Conservation (phyloP, 2,113 vertebrate species). For the Tragelaphus buxtoni region DNA sequence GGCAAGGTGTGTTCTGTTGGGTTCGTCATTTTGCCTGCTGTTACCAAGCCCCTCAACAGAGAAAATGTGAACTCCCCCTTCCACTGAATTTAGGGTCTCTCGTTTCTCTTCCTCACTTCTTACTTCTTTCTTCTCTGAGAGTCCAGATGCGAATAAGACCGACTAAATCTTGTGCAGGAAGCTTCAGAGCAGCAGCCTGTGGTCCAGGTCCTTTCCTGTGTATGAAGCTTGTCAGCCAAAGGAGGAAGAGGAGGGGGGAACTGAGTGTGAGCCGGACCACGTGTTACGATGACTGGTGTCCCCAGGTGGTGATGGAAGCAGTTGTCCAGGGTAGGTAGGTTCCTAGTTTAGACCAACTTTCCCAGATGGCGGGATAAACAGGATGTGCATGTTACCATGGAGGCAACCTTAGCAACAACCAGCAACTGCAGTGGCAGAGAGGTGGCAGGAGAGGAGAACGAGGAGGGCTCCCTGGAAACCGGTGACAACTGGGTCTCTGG, state of each 20-base stretch:
- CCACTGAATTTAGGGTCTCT: background rate
- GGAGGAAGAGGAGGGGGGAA: conserved; percentile 53
- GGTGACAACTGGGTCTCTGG: conserved; percentile 78
- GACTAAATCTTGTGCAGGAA: background rate
- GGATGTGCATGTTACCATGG: conserved; percentile 84
- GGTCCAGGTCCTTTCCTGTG: background rate
- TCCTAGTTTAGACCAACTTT: conserved; percentile 80
- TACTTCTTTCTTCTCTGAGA: conserved; percentile 8
- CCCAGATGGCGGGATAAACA: conserved; percentile 79
- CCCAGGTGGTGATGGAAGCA: conserved; percentile 45
- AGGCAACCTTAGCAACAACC: conserved; percentile 81
- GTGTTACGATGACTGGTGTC: conserved; percentile 60
- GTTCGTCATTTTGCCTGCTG: conserved; percentile 53
- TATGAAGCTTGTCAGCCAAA: conserved; percentile 3
- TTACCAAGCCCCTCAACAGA: conserved; percentile 8
- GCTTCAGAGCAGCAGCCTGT: background rate
- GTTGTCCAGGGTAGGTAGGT: conserved; percentile 49
- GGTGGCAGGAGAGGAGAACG: conserved; percentile 71
- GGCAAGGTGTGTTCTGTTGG: conserved; percentile 67
- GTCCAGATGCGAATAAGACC: background rate
- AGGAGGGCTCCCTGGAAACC: conserved; percentile 78
- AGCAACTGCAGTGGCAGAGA: conserved; percentile 71
- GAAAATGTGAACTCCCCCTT: background rate
- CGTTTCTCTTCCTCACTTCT: background rate
- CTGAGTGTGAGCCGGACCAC: conserved; percentile 46